Base-by-base conservation (phyloP, 2,113 vertebrate species). In the Dasyurus viverrinus region DNA sequence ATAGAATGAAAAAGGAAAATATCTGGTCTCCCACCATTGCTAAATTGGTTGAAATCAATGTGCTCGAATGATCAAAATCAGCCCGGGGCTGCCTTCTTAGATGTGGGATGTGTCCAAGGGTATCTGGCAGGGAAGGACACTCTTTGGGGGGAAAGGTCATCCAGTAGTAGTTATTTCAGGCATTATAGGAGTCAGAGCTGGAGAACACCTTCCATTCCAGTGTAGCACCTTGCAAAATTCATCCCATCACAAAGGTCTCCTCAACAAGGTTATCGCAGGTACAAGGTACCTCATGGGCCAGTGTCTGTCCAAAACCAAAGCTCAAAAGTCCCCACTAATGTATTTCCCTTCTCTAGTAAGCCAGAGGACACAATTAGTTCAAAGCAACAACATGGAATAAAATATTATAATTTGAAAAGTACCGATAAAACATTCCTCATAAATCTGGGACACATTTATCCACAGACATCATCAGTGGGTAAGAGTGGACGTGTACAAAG, bases 1-100 rank as follows among this genome's bases (percentile, higher is more conserved):
- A 96, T 93, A 42, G 96, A 96, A 97, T 97, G 93, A 95, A 97
- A 93, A 90, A 94, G 42, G 48, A 89, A n/a, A 54, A 27, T 50
- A 94, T 84, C 16, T 50, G 30, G 53, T 4, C 60, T 93, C 89
- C 26, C 53, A 19, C 53, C 89, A 96, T 95, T 94, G 89, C 94
- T 93, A 91, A 89, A 90, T 95, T 93, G 90, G 68, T 96, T 68
- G 93, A 93, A 95, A 92, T 54, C 90, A 0, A 0, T 68, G n/a
- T 91, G 48, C 42, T 54, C 89, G 8, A 53, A 91, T 92, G 93
- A 94, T 94, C 93, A 92, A 93, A 94, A 54, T 46, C 50, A 47
- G 57, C 54, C 90, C 2, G 0, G 11, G 60, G 54, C 92, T 95
- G 23, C 93, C 93, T 94, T 68, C 8, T 84, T 26, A 16, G 27